phyloP scores from a whole-genome alignment of 2,113 vertebrate genomes.

The Oreotrochilus melanogaster region DNA sequence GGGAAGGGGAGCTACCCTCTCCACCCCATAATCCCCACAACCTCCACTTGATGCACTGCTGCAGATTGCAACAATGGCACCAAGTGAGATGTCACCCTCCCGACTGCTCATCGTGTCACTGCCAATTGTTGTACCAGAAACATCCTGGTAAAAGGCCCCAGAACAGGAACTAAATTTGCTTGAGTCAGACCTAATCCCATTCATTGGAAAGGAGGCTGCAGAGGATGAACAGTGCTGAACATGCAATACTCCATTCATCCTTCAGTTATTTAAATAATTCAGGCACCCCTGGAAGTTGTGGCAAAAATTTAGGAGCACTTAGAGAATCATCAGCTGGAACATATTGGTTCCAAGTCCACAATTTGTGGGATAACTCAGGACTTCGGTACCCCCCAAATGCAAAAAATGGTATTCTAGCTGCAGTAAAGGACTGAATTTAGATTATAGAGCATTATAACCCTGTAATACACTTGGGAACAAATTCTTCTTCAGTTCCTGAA shows the following conservation, averaged over 20 bases:
- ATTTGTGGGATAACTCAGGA: not conserved
- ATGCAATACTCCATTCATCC: not conserved
- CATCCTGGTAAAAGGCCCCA: not conserved
- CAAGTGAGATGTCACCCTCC: not conserved
- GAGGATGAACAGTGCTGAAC: not conserved
- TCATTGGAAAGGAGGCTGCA: not conserved
- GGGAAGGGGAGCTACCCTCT: not conserved
- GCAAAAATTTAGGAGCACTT: not conserved
- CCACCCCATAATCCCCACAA: not conserved
- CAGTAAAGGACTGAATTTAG: not conserved
- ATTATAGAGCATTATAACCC: not conserved
- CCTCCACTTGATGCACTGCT: not conserved
- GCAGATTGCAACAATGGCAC: not conserved
- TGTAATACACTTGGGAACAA: not conserved
- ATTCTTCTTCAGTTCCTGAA: not conserved
- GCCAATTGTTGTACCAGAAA: not conserved
- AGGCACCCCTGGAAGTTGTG: not conserved
- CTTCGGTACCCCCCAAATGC: not conserved
- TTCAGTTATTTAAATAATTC: not conserved
- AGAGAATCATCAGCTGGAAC: not conserved
- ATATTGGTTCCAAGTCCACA: not conserved
- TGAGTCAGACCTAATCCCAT: not conserved
- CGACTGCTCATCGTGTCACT: not conserved
- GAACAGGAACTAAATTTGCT: not conserved
- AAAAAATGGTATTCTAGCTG: not conserved